Evolutionary conservation across 2,797 vertebrate genomes (phyloP).

Genomic region (Halcyon leucocephala): DNA sequence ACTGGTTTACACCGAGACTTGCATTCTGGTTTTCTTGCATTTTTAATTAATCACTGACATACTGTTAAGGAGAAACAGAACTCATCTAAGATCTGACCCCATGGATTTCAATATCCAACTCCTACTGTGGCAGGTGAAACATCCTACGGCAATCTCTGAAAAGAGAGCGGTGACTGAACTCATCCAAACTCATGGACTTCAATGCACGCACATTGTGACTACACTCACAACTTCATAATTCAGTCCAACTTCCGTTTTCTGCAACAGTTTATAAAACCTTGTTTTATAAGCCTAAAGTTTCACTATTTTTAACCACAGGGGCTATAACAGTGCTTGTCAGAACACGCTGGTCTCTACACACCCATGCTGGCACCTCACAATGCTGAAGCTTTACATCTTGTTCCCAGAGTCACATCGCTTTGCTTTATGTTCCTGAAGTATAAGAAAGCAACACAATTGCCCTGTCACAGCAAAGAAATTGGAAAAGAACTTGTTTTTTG

Average conservation of each 20-base stretch:
- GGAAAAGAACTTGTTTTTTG: conserved; percentile 61
- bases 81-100: background rate
- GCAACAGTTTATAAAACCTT: background rate
- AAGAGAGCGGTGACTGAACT: background rate
- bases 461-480: conserved; percentile 61
- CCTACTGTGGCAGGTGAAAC: background rate
- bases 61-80: conserved; percentile 20
- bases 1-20: conserved; percentile 51
- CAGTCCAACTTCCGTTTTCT: background rate
- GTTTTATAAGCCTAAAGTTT: background rate
- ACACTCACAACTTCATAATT: background rate
- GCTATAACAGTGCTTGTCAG: background rate
- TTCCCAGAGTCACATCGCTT: background rate
- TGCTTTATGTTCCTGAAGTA: conserved; percentile 11
- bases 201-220: background rate
- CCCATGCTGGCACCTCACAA: background rate
- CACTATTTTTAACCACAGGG: background rate
- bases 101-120: background rate
- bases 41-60: conserved; percentile 53
- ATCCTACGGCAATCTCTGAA: background rate
- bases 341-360: background rate
- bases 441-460: conserved; percentile 42
- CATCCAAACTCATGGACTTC: background rate
- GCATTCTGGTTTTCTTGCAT: conserved; percentile 31
- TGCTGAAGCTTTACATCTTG: background rate